Evolutionary conservation across 1,140 invertebrate species (phyloP), one percentile per base, ranked within the genome.

Genomic region (Planococcus citri): DNA sequence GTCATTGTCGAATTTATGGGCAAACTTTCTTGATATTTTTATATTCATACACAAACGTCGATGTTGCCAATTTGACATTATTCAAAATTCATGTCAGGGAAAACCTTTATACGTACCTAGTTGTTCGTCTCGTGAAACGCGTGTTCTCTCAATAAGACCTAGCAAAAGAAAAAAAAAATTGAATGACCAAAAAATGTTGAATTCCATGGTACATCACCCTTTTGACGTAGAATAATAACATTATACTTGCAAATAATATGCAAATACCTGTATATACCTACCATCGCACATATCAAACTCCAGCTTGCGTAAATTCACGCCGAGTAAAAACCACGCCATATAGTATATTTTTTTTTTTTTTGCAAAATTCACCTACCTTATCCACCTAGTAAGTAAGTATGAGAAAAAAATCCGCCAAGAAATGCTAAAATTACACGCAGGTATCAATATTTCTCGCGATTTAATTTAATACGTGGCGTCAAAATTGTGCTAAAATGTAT

Each of bases 211-310:
- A n/a, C 17, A 51, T 51, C 41, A 51, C 41, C 41, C 41, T 51
- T 51, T 51, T 51, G 41, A 51, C 41, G 41, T 51, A 51, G 17
- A 51, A 51, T 51, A 51, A 51, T 51, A 51, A 51, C 41, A 51
- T 51, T 51, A 51, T 51, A 51, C 41, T 51, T 51, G 41, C 41
- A 51, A 51, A 51, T 51, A 51, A 51, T 6, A 51, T 51, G 41
- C 41, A 51, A 51, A 51, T 51, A 51, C 41, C 41, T 17, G 10
- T 20, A 51, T 4, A 3, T 14, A 51, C 17, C 2, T n/a, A 12
- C 29, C 12, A 33, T 33, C 29, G 29, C 29, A 51, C 41, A 51
- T 51, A 51, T 51, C 41, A 51, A 51, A 51, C 10, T 51, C 17
- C 41, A 51, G 2, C 41, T 51, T 17, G 41, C n/a, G n/a, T 17